Percentiles rank a stretch among this genome's conserved stretches.
These are phyloP conservation scores for Pterostichus niger DNA, from an alignment of 2,888 invertebrate species.

Conservation along the genomic window DNA sequence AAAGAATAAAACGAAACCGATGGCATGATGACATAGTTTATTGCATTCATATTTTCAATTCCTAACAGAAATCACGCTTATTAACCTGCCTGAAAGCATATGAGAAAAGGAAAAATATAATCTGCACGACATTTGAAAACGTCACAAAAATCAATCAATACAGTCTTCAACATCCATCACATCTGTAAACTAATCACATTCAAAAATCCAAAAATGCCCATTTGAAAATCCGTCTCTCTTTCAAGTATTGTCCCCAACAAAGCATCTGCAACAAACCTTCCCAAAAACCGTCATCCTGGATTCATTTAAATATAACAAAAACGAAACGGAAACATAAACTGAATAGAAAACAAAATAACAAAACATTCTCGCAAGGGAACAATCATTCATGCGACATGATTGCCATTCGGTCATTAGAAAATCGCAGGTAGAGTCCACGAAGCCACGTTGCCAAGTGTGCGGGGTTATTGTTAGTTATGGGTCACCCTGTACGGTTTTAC, in stretches of 20 bases:
- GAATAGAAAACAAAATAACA: slow-evolving; percentile 58
- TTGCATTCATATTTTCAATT: neutral
- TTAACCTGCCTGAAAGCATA: neutral
- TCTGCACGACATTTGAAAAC: slow-evolving; percentile 13
- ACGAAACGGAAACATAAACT: slow-evolving; percentile 46
- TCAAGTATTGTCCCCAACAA: slow-evolving; percentile 10
- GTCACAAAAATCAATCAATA: slow-evolving; percentile 50
- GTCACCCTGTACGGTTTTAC: slow-evolving; percentile 52
- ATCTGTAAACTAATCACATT: slow-evolving; percentile 20
- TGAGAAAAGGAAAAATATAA: slow-evolving; percentile 24
- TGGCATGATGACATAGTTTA: neutral
- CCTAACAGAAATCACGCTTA: neutral
- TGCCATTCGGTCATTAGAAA: slow-evolving; percentile 43
- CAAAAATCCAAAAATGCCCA: neutral
- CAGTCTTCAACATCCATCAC: slow-evolving; percentile 23
- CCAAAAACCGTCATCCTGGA: slow-evolving; percentile 44
- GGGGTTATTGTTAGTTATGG: slow-evolving; percentile 58
- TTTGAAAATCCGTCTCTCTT: neutral
- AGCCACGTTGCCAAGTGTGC: slow-evolving; percentile 7
- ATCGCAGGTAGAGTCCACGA: slow-evolving; percentile 39
- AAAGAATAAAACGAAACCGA: too few species aligned
- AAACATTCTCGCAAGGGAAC: slow-evolving; percentile 34
- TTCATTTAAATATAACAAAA: slow-evolving; percentile 55
- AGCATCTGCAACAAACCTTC: slow-evolving; percentile 35
- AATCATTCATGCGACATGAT: slow-evolving; percentile 55